Conservation (phyloP, 1,140 invertebrate genomes). For the Apolygus lucorum region DNA sequence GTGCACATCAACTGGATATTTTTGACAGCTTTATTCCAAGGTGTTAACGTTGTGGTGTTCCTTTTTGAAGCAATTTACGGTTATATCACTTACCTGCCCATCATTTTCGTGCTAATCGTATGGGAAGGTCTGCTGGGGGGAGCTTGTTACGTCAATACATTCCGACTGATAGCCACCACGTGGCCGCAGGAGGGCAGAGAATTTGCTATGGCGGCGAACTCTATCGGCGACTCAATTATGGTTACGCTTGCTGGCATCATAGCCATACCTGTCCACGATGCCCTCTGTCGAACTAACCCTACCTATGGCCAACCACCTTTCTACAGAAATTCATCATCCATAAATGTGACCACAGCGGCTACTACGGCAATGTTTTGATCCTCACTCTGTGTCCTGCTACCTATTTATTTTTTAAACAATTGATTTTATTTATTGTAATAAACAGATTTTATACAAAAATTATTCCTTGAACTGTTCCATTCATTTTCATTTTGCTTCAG, state of each 20-base stretch:
- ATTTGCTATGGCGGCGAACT: slow-evolving; percentile 58
- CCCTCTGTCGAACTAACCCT: slow-evolving; percentile 61
- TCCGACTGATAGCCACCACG: slow-evolving; percentile 64
- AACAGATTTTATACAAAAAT: too few relatives aligned
- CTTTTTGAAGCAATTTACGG: slow-evolving; percentile 57
- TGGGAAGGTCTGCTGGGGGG: slow-evolving; percentile 80
- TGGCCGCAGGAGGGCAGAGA: slow-evolving; percentile 51
- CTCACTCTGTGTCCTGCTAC: too few relatives aligned
- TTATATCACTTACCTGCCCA: slow-evolving; percentile 64
- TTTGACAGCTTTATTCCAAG: slow-evolving; percentile 65
- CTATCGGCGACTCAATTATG: slow-evolving; percentile 63
- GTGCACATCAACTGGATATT: slow-evolving; percentile 60
- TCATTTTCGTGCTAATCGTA: slow-evolving; percentile 59
- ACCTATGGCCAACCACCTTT: too few relatives aligned
- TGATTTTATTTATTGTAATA: too few relatives aligned
- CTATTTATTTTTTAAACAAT: too few relatives aligned
- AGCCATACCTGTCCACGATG: slow-evolving; percentile 64
- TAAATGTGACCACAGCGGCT: too few relatives aligned
- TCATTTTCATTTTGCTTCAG: too few relatives aligned
- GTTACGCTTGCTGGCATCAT: slow-evolving; percentile 63
- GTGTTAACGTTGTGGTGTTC: slow-evolving; percentile 58
- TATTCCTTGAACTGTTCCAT: too few relatives aligned
- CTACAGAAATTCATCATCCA: too few relatives aligned
- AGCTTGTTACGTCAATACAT: slow-evolving; percentile 81
- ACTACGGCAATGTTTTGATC: too few relatives aligned